Evolutionary conservation across 2,888 invertebrate genomes (phyloP).

Genomic region (Lasius fuliginosus): DNA sequence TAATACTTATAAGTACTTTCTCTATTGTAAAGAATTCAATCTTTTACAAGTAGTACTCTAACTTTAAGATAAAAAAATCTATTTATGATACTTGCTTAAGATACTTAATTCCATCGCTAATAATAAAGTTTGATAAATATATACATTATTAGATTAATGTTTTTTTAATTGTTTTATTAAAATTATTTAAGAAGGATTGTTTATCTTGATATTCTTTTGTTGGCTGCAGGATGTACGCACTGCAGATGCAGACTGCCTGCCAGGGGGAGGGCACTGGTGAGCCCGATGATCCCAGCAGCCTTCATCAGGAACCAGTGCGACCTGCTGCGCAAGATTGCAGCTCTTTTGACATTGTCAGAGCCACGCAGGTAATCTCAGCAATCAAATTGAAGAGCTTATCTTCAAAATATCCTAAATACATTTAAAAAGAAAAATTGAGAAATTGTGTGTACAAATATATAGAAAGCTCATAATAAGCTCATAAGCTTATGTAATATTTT

Average conservation of each 20-base stretch:
- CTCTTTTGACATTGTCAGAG: conserved; percentile 96
- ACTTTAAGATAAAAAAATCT: too few relatives aligned
- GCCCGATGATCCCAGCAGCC: conserved; percentile 78
- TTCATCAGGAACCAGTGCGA: conserved; percentile 81
- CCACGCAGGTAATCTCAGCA: conserved; percentile 91
- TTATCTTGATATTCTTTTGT: conserved; percentile 34
- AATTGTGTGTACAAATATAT: background rate
- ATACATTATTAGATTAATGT: background rate
- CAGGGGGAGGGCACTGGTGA: conserved; percentile 83
- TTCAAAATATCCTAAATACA: background rate
- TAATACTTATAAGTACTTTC: too few relatives aligned
- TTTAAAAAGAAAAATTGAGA: background rate
- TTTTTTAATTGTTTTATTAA: background rate
- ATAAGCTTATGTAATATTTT: background rate
- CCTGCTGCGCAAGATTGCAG: conserved; percentile 89
- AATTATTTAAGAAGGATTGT: background rate
- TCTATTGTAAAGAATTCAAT: too few relatives aligned
- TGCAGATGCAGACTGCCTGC: conserved; percentile 84
- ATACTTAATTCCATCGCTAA: too few relatives aligned
- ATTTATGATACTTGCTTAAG: too few relatives aligned
- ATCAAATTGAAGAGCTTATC: background rate
- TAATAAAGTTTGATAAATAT: background rate
- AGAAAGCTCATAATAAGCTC: background rate
- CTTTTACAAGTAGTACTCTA: too few relatives aligned
- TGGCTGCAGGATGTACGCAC: conserved; percentile 81